Base-by-base conservation (phyloP, 2,888 invertebrate genomes). In the Temnothorax rugatulus region DNA sequence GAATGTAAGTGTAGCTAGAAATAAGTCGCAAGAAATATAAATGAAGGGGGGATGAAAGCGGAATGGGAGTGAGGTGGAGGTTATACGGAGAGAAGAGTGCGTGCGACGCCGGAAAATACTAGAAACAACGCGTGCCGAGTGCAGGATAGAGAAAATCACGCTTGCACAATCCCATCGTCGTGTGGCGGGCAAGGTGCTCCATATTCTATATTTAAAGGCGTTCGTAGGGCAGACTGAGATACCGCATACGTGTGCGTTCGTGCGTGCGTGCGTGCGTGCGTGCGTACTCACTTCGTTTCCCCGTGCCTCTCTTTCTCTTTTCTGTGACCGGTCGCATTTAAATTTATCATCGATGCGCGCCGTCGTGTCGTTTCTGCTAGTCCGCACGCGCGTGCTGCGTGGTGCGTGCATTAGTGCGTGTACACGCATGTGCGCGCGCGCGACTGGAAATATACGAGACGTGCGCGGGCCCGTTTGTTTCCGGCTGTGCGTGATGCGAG, bases 191-290 rank as follows among this genome's bases (percentile, higher is more conserved):
- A 87, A 90, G 88, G 91, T 94, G 94, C 92, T 94, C 94, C 87
- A 94, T 93, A 94, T 94, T 94, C 94, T 94, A 94, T 94, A 93
- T 94, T 94, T 94, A 94, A 94, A 94, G 90, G 86, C 84, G 84
- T 81, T 63, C 79, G 69, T 88, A 86, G 86, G 88, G 77, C 86
- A 77, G 81, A 4, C 75, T 61, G 83, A 83, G 86, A 86, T 68
- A 87, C 74, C 91, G 87, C 92, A 90, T 90, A 92, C 90, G 88
- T 84, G 44, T 89, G 92, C 90, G 89, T 87, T 25, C 29, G 38
- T 63, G 9, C 34, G 88, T 88, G 34, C 34, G 34, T 34, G 34
- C 34, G 34, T 34, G 34, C 34, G 34, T 34, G 7, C 34, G 34
- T 66, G 50, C 41, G 85, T 76, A 81, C 54, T 76, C 68, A 59